Percentiles rank a stretch among this genome's conserved stretches.
These are phyloP conservation scores for Eurystomus glaucurus DNA, from an alignment of 2,797 vertebrate genomes.

Conservation along the genomic window DNA sequence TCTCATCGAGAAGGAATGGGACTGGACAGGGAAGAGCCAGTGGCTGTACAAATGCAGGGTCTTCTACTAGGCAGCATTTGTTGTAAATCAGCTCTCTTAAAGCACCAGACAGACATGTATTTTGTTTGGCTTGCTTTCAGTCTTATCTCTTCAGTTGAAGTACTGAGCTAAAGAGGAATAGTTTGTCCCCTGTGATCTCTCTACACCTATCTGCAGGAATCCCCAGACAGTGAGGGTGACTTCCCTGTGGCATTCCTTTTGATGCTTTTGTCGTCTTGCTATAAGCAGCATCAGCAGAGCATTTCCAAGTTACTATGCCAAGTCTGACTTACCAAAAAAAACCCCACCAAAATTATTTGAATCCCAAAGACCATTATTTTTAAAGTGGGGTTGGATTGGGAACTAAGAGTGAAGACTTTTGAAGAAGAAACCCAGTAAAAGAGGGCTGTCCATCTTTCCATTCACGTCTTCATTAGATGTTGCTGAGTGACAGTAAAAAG, in stretches of 20 bases:
- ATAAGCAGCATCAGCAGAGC: constrained; percentile 35
- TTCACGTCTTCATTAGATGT: constrained; percentile 62
- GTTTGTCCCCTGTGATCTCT: background rate
- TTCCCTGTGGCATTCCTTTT: fast-evolving
- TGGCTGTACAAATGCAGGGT: background rate
- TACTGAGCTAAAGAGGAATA: background rate
- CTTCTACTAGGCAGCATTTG: background rate
- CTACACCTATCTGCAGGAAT: background rate
- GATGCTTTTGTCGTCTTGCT: constrained; percentile 15
- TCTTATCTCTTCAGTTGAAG: background rate
- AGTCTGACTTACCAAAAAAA: background rate
- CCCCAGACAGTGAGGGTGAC: background rate
- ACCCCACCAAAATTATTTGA: background rate
- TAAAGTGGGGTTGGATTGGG: background rate
- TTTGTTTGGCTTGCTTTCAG: background rate
- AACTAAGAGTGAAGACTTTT: background rate
- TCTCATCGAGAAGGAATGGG: background rate
- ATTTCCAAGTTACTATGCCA: background rate
- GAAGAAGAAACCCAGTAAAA: constrained; percentile 49
- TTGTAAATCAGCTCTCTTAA: background rate
- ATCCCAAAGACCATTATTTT: constrained; percentile 33
- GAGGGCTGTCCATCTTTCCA: constrained; percentile 41
- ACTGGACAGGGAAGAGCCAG: background rate
- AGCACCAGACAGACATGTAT: background rate
- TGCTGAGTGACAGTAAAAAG: constrained; percentile 59